Conservation (phyloP, 2,797 vertebrate genomes). For the Hafferia zeledoni region DNA sequence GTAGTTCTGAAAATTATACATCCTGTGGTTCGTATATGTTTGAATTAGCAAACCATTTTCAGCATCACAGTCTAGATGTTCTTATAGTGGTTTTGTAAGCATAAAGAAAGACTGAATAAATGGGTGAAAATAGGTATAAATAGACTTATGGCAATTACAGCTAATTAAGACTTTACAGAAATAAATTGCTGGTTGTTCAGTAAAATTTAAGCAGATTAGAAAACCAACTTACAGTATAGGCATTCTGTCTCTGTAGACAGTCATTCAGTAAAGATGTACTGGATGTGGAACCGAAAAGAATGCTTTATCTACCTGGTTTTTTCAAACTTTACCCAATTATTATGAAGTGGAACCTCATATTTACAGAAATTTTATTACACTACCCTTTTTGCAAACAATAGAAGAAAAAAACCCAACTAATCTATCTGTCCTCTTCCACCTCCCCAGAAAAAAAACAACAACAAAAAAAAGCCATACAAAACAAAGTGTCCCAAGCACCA, state of each 20-base stretch:
- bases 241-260: neutral
- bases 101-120: slow-evolving; percentile 44
- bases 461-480: neutral
- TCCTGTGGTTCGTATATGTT: slow-evolving; percentile 79
- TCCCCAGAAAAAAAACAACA: too few relatives aligned
- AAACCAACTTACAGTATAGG: neutral
- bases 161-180: slow-evolving; percentile 19
- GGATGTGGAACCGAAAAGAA: neutral
- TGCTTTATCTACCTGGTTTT: neutral
- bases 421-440: neutral
- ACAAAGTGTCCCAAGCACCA: neutral
- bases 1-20: slow-evolving; percentile 80
- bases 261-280: neutral
- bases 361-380: neutral
- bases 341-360: neutral
- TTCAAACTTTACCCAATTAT: neutral
- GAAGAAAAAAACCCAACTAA: neutral
- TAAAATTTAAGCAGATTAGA: slow-evolving; percentile 30
- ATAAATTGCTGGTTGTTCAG: neutral
- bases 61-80: slow-evolving; percentile 37
- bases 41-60: slow-evolving; percentile 72
- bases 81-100: slow-evolving; percentile 37
- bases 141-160: slow-evolving; percentile 8
- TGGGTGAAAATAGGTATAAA: slow-evolving; percentile 43
- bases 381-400: neutral